These are phyloP conservation scores for Graphium colonna DNA, from an alignment of 2,888 invertebrate genomes.

Conservation along the genomic window DNA sequence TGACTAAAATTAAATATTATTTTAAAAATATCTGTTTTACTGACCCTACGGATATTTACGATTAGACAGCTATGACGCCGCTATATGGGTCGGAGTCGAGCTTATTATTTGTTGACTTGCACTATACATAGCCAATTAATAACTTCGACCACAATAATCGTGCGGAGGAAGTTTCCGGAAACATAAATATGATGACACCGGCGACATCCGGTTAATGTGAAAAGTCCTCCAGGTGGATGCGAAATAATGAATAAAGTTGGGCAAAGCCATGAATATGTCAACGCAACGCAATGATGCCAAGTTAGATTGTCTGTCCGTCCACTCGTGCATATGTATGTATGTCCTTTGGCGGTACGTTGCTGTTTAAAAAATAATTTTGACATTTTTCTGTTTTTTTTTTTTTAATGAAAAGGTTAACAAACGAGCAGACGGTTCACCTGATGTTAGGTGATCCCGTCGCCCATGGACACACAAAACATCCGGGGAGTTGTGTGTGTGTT, in stretches of 20 bases:
- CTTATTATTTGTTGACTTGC: no score
- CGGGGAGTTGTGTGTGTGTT: no score
- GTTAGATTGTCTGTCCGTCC: conserved; percentile 31
- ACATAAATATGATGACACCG: background rate
- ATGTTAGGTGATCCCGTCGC: no score
- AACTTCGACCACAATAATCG: background rate
- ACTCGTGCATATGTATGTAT: no score
- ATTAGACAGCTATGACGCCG: background rate
- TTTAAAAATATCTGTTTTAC: no score
- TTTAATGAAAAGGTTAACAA: no score
- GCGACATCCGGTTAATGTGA: conserved; percentile 4
- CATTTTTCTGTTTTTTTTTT: no score
- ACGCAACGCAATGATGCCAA: conserved; percentile 29
- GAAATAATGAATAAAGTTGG: conserved; percentile 37
- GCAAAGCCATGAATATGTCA: conserved; percentile 30
- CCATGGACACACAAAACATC: no score
- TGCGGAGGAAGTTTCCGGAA: background rate
- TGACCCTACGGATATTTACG: no score
- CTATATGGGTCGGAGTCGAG: background rate
- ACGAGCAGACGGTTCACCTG: no score
- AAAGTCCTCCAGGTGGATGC: conserved; percentile 6
- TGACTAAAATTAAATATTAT: background rate
- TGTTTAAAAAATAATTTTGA: no score
- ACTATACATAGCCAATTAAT: conserved; percentile 3
- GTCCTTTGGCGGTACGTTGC: no score